Percentiles rank a stretch among this genome's conserved stretches.
These are phyloP conservation scores for Rhagoletis zephyria DNA, from an alignment of 1,140 invertebrate genomes.

Conservation along the genomic window DNA sequence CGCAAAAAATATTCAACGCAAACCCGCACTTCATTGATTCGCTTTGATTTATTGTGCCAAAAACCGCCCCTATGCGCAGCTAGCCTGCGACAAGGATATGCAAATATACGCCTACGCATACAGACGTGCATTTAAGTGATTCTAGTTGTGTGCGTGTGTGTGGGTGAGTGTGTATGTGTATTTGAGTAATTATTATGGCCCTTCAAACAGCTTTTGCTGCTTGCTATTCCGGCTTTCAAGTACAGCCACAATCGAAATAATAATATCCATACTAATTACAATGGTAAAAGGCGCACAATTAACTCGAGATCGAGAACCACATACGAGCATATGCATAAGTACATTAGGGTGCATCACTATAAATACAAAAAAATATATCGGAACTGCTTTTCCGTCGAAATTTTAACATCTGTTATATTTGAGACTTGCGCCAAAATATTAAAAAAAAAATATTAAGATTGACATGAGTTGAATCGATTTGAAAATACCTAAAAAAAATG, in stretches of 20 bases:
- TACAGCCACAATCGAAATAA: constrained; percentile 48
- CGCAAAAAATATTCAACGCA: background rate
- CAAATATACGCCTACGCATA: constrained; percentile 39
- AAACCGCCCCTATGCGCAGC: constrained; percentile 25
- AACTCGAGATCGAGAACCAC: constrained; percentile 18
- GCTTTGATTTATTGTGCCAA: constrained; percentile 70
- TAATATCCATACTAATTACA: constrained; percentile 55
- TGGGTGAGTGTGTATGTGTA: background rate
- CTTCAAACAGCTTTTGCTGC: background rate
- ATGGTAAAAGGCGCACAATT: constrained; percentile 47
- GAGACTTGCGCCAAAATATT: too few species aligned
- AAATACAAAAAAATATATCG: too few species aligned
- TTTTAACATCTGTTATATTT: too few species aligned
- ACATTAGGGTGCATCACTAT: too few species aligned
- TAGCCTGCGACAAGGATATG: background rate
- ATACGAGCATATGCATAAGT: background rate
- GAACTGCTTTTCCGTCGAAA: too few species aligned
- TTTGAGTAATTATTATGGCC: constrained; percentile 34
- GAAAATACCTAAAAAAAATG: too few species aligned
- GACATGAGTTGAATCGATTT: too few species aligned
- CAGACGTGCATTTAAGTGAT: background rate
- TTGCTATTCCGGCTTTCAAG: constrained; percentile 18
- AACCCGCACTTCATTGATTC: constrained; percentile 64
- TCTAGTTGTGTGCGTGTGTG: background rate
- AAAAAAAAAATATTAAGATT: too few species aligned